phyloP scores from a whole-genome alignment of 2,113 vertebrate genomes.

The Poeciliopsis prolifica region DNA sequence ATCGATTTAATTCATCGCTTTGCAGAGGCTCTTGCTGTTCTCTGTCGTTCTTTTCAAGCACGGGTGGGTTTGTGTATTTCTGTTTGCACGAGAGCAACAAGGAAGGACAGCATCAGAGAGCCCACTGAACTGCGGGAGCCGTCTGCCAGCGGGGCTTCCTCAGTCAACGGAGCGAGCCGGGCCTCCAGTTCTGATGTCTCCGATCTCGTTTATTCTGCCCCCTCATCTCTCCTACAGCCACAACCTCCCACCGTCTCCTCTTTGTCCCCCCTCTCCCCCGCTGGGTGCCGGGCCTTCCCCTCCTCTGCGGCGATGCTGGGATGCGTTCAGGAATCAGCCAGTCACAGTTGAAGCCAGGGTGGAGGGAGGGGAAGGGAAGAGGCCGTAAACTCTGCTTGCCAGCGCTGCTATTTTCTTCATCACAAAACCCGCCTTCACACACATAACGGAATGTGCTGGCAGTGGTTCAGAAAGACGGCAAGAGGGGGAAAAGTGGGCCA shows the following conservation, averaged over 20 bases:
- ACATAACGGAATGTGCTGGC: slow-evolving; percentile 79
- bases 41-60: slow-evolving; percentile 3
- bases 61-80: slow-evolving; percentile 8
- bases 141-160: slow-evolving; percentile 17
- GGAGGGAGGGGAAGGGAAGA: slow-evolving; percentile 16
- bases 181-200: slow-evolving; percentile 34
- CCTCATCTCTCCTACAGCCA: slow-evolving; percentile 7
- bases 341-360: slow-evolving; percentile 39
- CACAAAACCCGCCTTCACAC: slow-evolving; percentile 73
- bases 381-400: slow-evolving; percentile 59
- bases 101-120: slow-evolving; percentile 23
- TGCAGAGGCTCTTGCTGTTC: neutral
- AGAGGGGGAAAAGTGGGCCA: slow-evolving; percentile 71
- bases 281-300: slow-evolving; percentile 16
- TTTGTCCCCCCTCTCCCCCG: neutral
- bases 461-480: slow-evolving; percentile 66
- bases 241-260: slow-evolving; percentile 20
- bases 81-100: neutral
- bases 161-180: slow-evolving; percentile 18
- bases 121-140: slow-evolving; percentile 29
- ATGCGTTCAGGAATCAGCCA: slow-evolving; percentile 53
- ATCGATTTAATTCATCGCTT: neutral
- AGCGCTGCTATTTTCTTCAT: slow-evolving; percentile 75
- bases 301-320: slow-evolving; percentile 52
- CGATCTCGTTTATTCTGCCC: slow-evolving; percentile 16